Base-by-base conservation (phyloP, 2,888 invertebrate genomes). In the Mesorhabditis spiculigera region DNA sequence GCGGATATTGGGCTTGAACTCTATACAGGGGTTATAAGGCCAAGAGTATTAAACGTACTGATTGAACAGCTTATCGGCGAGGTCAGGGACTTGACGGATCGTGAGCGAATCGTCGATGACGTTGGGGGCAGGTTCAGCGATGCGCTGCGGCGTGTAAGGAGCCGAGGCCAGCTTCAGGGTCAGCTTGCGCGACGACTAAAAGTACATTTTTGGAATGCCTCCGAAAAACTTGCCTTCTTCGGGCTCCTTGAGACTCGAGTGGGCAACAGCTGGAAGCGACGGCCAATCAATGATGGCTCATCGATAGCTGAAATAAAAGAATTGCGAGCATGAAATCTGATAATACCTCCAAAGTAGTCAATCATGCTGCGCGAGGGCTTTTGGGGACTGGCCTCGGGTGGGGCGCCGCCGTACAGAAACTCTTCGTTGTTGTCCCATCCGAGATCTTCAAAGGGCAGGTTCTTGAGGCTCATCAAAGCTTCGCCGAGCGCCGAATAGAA, bases 401-500 rank as follows among this genome's bases (percentile, higher is more conserved):
- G 58, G 1, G 65, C 64, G 28, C 68, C 70, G 50, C 75, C 75
- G 28, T 71, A 75, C 28, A 75, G 58, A 42, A 70, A 75, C 13
- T 75, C 75, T 4, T 75, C 75, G 10, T 43, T 64, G n/a, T 58
- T 66, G 8, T 65, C 71, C 73, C 73, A 75, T 5, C 75, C 73
- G 13, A 68, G 67, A 43, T 72, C 70, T 5, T 71, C 66, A 70
- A 79, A 79, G 8, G 79, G 78, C 28, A 78, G 68, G 5, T 43
- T 67, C 16, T 71, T 69, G 63, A 66, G 6, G 61, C 28, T 45
- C 5, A 66, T 68, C 10, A 76, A 73, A 16, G 95, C 95, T 89
- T 95, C 95, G 4, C 96, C 95, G 77, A 98, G 92, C 64, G 97
- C 96, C 1, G 98, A 96, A 88, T 97, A 99, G 89, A 97, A 98